Evolutionary conservation across 2,888 invertebrate species (phyloP), one percentile per base, ranked within the genome.

Genomic region (Eilema sororculum): DNA sequence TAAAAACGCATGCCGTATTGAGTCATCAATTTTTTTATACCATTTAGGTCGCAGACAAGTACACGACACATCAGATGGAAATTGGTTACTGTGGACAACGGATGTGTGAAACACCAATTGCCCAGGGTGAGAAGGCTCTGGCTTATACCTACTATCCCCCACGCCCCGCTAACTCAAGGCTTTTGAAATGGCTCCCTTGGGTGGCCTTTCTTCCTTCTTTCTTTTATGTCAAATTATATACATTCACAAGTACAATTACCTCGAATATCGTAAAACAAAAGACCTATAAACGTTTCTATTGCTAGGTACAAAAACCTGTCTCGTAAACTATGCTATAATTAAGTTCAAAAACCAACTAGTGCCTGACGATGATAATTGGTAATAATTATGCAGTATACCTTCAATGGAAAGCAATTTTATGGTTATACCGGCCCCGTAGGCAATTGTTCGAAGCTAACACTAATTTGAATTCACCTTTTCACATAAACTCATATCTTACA

Each of bases 301-400:
- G 2, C 4, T 16, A 37, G 33, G 37, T 22, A 37, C 33, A 37
- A 71, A 78, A 74, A 71, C 77, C 77, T 78, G 71, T 67, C 69
- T 68, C 68, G 73, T 73, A 77, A 81, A 80, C 72, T 68, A 73
- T 75, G 76, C 78, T 83, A 71, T 85, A 86, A 87, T 85, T 78
- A 84, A 86, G 83, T 85, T 86, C 84, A 77, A 66, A 81, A 80
- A 84, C 78, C 84, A 84, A 87, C 81, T 85, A 87, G 85, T 82
- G 84, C 80, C 81, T 84, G 86, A 81, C 81, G 83, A 81, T 82
- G 81, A 84, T 89, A 88, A 88, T 88, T 87, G 85, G 80, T 82
- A 80, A 83, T 88, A 87, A 90, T 90, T 89, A 88, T 87, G 80
- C 79, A 81, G 81, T 83, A 69, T 84, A 87, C 83, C 59, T 60